Base-by-base conservation (phyloP, 2,888 invertebrate species). In the Polydrusus pterygomalis region DNA sequence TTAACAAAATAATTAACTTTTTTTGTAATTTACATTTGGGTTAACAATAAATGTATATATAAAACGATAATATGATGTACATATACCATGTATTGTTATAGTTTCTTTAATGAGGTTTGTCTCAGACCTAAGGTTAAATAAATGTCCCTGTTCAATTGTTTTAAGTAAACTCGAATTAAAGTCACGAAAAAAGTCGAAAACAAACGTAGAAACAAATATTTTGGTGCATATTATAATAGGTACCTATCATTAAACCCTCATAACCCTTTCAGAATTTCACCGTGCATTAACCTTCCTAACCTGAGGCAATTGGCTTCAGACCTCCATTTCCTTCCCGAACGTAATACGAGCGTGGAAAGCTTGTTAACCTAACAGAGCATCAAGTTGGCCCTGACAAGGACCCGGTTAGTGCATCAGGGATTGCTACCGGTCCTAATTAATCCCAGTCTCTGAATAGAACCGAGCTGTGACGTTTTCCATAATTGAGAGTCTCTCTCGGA, bases 391-490 rank as follows among this genome's bases (percentile, higher is more conserved):
- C 67, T 45, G 60, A 38, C 58, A 60, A 70, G 60, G 45, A 20
- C 45, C 17, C 62, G 34, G 58, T 58, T 60, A 60, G 58, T 70
- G 70, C 70, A 70, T 60, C 62, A 34, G 62, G 58, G 49, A 58
- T 60, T 62, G 60, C 49, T 70, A 49, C 49, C 49, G 43, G 49
- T 15, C 60, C 70, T 62, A 60, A 70, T 70, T 70, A 70, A 70
- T 60, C 47, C 49, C 47, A 43, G 60, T 62, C 62, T 49, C 62
- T 49, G 47, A 60, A 49, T 38, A 70, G 58, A 40, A 38, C 34
- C 54, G 60, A 70, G 70, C 62, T 49, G 70, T 70, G 70, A 70
- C 70, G 49, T 70, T 62, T 70, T 70, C 70, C 47, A 49, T 62
- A 62, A 70, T 70, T 70, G 40, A 62, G 70, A 38, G 49, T 45